Evolutionary conservation across 2,797 vertebrate species (phyloP), one percentile per base, ranked within the genome.

Genomic region (Acipenser ruthenus): DNA sequence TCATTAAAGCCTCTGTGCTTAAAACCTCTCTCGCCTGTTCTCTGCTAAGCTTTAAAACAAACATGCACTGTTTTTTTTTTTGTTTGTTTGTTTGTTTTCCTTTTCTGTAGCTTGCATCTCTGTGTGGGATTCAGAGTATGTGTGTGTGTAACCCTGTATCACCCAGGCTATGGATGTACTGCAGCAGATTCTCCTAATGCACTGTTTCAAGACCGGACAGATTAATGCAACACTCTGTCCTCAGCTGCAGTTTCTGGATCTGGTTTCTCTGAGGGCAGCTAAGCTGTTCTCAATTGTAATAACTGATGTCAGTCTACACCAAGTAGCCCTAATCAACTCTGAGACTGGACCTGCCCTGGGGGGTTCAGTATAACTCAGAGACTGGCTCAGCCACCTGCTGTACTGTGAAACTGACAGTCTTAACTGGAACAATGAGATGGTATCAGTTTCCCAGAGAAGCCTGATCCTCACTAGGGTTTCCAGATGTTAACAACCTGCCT

Each of bases 321-420:
- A 53, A 58, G 23, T 47, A 56, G 59, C 64, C 64, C 64, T 53
- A 63, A 64, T 62, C 53, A n/a, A 49, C 67, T 69, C 50, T 60
- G 62, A 67, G 63, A 69, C 65, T 68, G 10, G 51, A 50, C 70
- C 69, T 65, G 23, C 4, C 23, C 23, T 50, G 52, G 13, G 60
- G 68, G 72, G 49, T 71, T 75, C 72, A 77, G 76, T 75, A 75
- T 63, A 65, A 72, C 69, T 61, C 49, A 53, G 58, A 70, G 67
- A 63, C 65, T 69, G 62, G 67, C 69, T 15, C 10, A 56, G 71
- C 73, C 77, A 77, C 73, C 75, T 80, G 79, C 72, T 75, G 65
- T 68, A 47, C 64, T 69, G 70, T 49, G 65, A 71, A 76, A 64
- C 53, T 62, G 48, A 67, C 56, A 68, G 68, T 48, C 51, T 47